Evolutionary conservation across 2,888 invertebrate species (phyloP), one percentile per base, ranked within the genome.

Genomic region (Drosophila demipolita): DNA sequence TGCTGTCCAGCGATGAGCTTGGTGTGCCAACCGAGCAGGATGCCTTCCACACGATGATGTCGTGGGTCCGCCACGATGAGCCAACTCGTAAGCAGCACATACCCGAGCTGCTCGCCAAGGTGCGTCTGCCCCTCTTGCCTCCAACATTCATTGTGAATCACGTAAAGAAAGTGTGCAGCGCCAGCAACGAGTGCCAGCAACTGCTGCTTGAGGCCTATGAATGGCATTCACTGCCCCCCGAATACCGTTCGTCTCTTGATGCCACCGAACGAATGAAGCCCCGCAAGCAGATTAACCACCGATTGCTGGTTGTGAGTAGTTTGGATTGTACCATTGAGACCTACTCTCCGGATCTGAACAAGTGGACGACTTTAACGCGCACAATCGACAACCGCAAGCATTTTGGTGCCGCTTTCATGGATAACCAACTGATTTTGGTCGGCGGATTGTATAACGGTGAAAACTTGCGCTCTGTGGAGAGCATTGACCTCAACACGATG

Each of bases 311-410:
- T 72, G 96, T 98, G 26, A n/a, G n/a, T n/a, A n/a, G n/a, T n/a
- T n/a, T n/a, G n/a, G 98, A 98, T 35, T 98, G 98, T 73, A 97
- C 96, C 73, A 98, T 99, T 92, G 98, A 98, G 93, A 96, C 96
- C 92, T 99, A 98, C 72, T 93, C 93, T 65, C 93, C 93, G 2
- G 90, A 91, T 0, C 82, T 92, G 20, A 91, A 93, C 64, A 93
- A 92, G 77, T 93, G 93, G 93, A 90, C 91, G 6, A 84, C 92
- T 1, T 89, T 91, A 82, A 93, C 93, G 66, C 92, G 93, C 67
- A 92, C 93, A 92, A 89, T 93, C 3, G 91, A 92, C 0, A 85
- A 97, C 66, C 94, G 98, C 45, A 94, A 98, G 62, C 98, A 98
- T 93, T 98, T 98, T 92, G 98, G 98, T 0, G 97, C 98, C 8